Base-by-base conservation (phyloP, 2,888 invertebrate species). In the Eristalinus aeneus region DNA sequence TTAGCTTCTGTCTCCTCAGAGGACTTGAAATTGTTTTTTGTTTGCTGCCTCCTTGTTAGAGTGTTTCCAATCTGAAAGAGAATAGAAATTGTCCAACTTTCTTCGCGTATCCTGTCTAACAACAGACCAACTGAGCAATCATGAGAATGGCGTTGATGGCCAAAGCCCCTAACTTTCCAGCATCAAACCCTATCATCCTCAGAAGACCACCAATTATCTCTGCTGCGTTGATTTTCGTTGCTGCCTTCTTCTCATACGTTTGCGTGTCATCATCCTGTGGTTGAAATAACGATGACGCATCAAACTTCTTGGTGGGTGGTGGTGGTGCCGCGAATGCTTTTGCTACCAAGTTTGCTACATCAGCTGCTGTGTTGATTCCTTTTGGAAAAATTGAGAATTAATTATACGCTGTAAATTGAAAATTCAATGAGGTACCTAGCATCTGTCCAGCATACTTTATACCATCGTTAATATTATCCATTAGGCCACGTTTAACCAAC, bases 91-190 rank as follows among this genome's bases (percentile, higher is more conserved):
- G 27, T 27, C 27, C 27, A 27, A 27, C 2, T 5, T 5, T 27
- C 27, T 27, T 27, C 8, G 12, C 22, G 3, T 31, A 10, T n/a
- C 9, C 10, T 11, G 89, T 88, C 88, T 23, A 3, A 12, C 11
- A 23, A 56, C 94, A 93, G 92, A 97, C 97, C 95, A 97, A 94
- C 93, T 97, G 97, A 0, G 97, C 97, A 16, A 97, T 94, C 92
- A 97, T 96, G 87, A 97, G 95, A 16, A 97, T 94, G 22, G 96
- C 96, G 91, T 97, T 97, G 16, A 97, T 94, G 12, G 97, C 96
- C 54, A 97, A 95, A 0, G 97, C 97, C 34, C 96, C 96, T 82
- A 97, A 94, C 92, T 96, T 96, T 75, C 94, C 94, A 0, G 95
- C 94, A 90, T 97, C 96, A 69, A 97, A 94, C 22, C 97, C 97